Evolutionary conservation across 2,888 invertebrate species (phyloP).

Genomic region (Octonoba sinensis): DNA sequence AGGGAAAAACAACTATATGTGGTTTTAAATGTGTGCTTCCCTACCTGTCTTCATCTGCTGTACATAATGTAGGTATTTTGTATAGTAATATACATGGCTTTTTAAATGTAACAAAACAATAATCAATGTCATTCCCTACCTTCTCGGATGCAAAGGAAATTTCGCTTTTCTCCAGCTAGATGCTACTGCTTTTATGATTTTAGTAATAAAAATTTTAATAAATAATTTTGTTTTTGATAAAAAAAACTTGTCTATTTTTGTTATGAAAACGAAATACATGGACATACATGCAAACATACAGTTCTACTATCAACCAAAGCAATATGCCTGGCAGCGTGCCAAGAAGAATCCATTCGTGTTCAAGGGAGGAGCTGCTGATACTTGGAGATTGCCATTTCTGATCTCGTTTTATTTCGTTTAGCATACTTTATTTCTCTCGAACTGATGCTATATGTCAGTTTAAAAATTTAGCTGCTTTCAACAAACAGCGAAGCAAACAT

Average conservation of each 20-base stretch:
- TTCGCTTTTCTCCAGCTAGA: conserved; percentile 55
- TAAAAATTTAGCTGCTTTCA: no score
- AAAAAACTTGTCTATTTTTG: conserved; percentile 8
- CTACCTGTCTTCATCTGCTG: conserved; percentile 48
- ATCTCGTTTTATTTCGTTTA: no score
- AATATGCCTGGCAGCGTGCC: no score
- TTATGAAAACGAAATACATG: not conserved
- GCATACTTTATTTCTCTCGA: no score
- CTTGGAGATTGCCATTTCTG: no score
- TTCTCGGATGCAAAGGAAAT: conserved; percentile 31
- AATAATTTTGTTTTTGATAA: conserved; percentile 64
- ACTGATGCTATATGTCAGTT: no score
- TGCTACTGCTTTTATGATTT: conserved; percentile 57
- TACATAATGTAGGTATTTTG: conserved; percentile 64
- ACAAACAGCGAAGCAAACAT: no score
- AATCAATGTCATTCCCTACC: conserved; percentile 20
- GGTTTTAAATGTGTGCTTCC: conserved; percentile 51
- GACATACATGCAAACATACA: no score
- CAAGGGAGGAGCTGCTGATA: no score
- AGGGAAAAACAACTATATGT: conserved; percentile 16
- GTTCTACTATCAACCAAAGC: no score
- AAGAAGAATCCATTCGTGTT: no score
- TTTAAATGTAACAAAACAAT: conserved; percentile 51
- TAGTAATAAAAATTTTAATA: conserved; percentile 61
- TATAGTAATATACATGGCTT: conserved; percentile 61